Evolutionary conservation across 2,797 vertebrate species (phyloP).

Genomic region (Paedocypris micromegethes): DNA sequence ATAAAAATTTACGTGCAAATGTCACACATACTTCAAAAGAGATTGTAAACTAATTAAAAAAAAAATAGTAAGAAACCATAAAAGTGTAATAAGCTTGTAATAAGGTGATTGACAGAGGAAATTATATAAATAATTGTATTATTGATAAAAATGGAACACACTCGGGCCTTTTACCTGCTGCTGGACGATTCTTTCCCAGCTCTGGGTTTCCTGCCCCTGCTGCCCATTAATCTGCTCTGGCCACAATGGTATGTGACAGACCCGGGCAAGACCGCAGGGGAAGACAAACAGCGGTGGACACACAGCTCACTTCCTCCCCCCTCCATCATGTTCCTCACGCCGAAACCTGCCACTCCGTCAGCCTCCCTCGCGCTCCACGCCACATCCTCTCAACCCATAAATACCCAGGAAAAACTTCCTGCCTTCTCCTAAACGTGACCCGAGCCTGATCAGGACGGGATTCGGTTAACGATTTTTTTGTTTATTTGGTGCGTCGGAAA

Average conservation of each 20-base stretch:
- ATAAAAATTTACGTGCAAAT: no score
- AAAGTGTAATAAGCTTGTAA: no score
- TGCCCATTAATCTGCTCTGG: conserved; percentile 65
- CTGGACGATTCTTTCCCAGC: conserved; percentile 42
- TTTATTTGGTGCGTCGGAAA: no score
- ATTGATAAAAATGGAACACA: no score
- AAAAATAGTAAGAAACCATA: no score
- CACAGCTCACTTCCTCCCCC: conserved; percentile 51
- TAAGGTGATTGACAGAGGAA: no score
- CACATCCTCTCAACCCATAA: conserved; percentile 44
- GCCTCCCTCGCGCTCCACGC: conserved; percentile 34
- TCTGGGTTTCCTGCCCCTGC: conserved; percentile 58
- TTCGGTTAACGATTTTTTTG: no score
- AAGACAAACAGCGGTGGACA: conserved; percentile 64
- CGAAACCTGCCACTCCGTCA: conserved; percentile 19
- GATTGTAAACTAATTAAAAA: no score
- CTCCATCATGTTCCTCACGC: conserved; percentile 21
- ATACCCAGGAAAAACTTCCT: conserved; percentile 47
- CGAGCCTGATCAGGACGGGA: background rate
- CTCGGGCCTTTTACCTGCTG: conserved; percentile 9
- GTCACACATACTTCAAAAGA: no score
- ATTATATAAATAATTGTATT: no score
- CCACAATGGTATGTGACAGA: conserved; percentile 67
- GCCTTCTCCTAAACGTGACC: conserved; percentile 26
- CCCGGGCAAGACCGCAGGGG: conserved; percentile 50